These are phyloP conservation scores for Drosophila chauvacae DNA, from an alignment of 1,140 invertebrate genomes.

Conservation along the genomic window DNA sequence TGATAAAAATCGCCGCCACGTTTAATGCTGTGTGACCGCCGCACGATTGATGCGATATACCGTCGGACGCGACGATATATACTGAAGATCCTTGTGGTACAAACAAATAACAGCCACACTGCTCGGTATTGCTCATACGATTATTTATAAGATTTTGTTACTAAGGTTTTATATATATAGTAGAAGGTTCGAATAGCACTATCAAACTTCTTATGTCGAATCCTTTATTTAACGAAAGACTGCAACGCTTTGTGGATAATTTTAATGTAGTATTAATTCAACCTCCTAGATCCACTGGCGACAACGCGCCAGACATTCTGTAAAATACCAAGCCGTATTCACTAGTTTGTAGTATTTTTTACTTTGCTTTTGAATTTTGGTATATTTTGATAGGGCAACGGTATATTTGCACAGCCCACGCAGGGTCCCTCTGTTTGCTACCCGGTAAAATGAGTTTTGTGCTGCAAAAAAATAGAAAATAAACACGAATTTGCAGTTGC, in stretches of 20 bases:
- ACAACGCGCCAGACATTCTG: too few relatives aligned
- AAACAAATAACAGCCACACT: background rate
- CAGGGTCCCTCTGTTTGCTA: constrained; percentile 38
- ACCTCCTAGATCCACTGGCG: too few relatives aligned
- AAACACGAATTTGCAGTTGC: constrained; percentile 35
- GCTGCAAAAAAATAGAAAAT: constrained; percentile 52
- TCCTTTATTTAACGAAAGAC: too few relatives aligned
- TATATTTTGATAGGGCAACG: constrained; percentile 1
- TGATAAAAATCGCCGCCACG: constrained; percentile 82
- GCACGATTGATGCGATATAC: constrained; percentile 8
- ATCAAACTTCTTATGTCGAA: too few relatives aligned
- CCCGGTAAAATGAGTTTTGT: constrained; percentile 61
- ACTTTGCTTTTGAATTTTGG: background rate
- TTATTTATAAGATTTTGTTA: background rate
- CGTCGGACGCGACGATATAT: background rate
- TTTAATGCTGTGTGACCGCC: constrained; percentile 70
- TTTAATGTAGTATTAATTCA: too few relatives aligned
- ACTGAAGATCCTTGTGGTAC: background rate
- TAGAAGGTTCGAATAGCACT: too few relatives aligned
- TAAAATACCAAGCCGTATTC: too few relatives aligned
- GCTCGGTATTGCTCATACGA: too few relatives aligned
- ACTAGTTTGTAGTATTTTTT: background rate
- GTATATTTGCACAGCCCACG: constrained; percentile 23
- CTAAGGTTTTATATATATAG: too few relatives aligned
- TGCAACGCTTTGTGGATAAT: too few relatives aligned